A percentile compares a stretch with the other conserved stretches of the same genome.
Evolutionary conservation across 1,140 invertebrate species (phyloP).

Genomic region (Tetragnatha versicolor): DNA sequence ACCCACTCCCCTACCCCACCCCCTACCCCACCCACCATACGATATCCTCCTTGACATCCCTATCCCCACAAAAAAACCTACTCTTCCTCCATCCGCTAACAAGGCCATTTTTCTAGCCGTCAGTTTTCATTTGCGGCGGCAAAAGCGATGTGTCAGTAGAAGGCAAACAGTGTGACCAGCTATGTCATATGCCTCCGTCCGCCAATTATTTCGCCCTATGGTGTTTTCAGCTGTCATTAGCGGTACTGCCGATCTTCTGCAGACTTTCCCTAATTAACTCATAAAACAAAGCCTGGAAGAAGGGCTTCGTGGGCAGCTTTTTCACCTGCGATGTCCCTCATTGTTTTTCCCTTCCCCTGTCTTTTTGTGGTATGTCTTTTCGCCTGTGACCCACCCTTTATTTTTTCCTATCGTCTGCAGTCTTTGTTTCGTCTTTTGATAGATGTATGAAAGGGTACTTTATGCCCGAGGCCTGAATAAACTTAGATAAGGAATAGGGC

Average conservation of each 20-base stretch:
- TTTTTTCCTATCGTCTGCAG: too few relatives aligned
- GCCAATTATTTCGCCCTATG: slow-evolving; percentile 38
- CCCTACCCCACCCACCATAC: neutral
- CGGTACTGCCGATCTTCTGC: slow-evolving; percentile 11
- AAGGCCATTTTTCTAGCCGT: slow-evolving; percentile 36
- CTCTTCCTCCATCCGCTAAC: slow-evolving; percentile 1
- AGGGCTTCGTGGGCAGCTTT: neutral
- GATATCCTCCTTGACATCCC: slow-evolving; percentile 12
- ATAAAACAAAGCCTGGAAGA: slow-evolving; percentile 11
- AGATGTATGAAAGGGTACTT: too few relatives aligned
- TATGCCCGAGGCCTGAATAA: too few relatives aligned
- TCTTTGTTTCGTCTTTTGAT: too few relatives aligned
- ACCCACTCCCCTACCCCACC: neutral
- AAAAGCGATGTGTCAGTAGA: slow-evolving; percentile 4
- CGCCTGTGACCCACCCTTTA: too few relatives aligned
- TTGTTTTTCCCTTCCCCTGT: neutral
- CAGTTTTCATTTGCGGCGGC: slow-evolving; percentile 28
- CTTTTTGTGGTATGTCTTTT: too few relatives aligned
- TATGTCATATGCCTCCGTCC: slow-evolving; percentile 1
- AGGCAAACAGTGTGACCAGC: neutral
- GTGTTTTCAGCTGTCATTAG: slow-evolving; percentile 39
- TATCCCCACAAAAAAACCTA: neutral
- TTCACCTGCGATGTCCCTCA: neutral
- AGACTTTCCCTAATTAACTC: slow-evolving; percentile 6
- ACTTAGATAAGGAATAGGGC: too few relatives aligned